Evolutionary conservation across 2,888 invertebrate genomes (phyloP).

Genomic region (Gonocerus acuteangulatus): DNA sequence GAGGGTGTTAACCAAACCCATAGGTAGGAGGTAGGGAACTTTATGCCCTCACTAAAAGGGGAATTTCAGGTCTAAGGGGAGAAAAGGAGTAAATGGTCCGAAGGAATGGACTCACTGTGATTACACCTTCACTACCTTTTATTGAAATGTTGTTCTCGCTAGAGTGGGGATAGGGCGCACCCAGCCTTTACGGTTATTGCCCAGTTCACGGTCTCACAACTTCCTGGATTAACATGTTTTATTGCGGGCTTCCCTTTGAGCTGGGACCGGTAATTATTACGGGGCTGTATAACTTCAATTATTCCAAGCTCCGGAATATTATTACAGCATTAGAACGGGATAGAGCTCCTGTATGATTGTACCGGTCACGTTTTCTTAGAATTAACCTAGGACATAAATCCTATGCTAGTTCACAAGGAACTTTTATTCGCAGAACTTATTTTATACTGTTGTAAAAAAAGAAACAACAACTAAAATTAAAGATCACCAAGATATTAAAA

Average conservation of each 20-base stretch:
- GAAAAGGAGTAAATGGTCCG: no score
- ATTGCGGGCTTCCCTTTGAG: slow-evolving; percentile 2
- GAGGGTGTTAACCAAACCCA: not conserved
- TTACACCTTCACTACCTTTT: not conserved
- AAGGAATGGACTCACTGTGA: not conserved
- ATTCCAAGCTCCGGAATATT: not conserved
- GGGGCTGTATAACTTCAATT: not conserved
- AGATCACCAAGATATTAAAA: no score
- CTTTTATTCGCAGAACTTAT: no score
- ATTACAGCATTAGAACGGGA: no score
- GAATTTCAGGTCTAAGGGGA: not conserved
- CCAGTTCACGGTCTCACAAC: slow-evolving; percentile 2
- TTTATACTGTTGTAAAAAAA: no score
- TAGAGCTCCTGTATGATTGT: no score
- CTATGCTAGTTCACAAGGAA: no score
- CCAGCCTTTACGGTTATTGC: slow-evolving; percentile 2
- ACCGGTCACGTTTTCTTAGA: no score
- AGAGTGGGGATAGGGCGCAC: not conserved
- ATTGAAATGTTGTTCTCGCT: not conserved
- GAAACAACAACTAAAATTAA: no score
- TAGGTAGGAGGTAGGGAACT: no score
- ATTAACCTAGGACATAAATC: no score
- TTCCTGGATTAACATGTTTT: slow-evolving; percentile 25
- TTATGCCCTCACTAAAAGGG: not conserved
- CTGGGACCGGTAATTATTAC: not conserved